Percentiles rank a stretch among this genome's conserved stretches.
phyloP scores from a whole-genome alignment of 2,888 invertebrate species.

The Calameuta pallipes region DNA sequence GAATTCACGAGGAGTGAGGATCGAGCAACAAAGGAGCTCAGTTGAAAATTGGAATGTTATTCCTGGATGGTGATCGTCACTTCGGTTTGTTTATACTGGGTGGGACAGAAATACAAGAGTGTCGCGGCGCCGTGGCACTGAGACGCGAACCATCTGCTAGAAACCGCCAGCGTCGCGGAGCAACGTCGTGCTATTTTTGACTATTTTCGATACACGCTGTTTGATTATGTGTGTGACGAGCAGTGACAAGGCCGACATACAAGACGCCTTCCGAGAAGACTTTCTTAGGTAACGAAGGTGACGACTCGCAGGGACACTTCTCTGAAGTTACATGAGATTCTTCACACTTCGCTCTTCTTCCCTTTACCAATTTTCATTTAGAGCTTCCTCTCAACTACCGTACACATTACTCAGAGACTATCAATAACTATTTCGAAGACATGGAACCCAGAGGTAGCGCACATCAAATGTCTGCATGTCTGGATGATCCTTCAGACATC shows the following conservation, averaged over 20 bases:
- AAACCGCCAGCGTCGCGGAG: slow-evolving; percentile 24
- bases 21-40: slow-evolving; percentile 15
- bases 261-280: slow-evolving; percentile 40
- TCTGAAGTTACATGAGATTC: slow-evolving; percentile 28
- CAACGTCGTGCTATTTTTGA: slow-evolving; percentile 32
- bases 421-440: too few species aligned
- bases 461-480: too few species aligned
- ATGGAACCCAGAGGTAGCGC: too few species aligned
- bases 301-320: slow-evolving; percentile 47
- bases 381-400: too few species aligned
- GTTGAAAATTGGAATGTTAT: slow-evolving; percentile 45
- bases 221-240: slow-evolving; percentile 45
- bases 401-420: too few species aligned
- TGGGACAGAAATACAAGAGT: slow-evolving; percentile 64
- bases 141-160: slow-evolving; percentile 60
- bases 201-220: slow-evolving; percentile 48
- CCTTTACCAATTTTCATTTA: too few species aligned
- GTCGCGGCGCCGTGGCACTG: slow-evolving; percentile 47
- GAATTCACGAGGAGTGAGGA: too few species aligned
- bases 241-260: slow-evolving; percentile 43
- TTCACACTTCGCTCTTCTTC: too few species aligned
- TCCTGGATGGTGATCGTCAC: slow-evolving; percentile 61
- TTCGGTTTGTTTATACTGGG: slow-evolving; percentile 61
- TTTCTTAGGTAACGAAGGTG: slow-evolving; percentile 42
- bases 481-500: too few species aligned